Evolutionary conservation across 2,888 invertebrate species (phyloP).

Genomic region (Cinara cedri): DNA sequence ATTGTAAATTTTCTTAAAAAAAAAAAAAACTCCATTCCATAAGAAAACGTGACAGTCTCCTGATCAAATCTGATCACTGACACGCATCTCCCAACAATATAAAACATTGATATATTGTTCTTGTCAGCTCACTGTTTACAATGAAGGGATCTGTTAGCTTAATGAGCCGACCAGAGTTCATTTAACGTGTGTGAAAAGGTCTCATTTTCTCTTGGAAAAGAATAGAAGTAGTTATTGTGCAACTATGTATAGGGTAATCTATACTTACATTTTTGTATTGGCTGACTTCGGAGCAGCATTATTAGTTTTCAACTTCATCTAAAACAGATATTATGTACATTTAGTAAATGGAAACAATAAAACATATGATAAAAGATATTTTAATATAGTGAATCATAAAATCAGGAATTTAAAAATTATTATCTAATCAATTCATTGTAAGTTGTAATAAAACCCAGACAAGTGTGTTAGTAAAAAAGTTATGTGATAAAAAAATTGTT

Average conservation of each 20-base stretch:
- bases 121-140: no score
- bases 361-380: background rate
- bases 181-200: no score
- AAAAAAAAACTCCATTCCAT: no score
- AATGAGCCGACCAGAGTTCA: no score
- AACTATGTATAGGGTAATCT: background rate
- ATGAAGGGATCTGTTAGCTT: no score
- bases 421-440: background rate
- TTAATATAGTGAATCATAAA: background rate
- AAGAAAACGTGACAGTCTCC: no score
- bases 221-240: background rate
- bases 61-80: no score
- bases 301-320: conserved; percentile 45
- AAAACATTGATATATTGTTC: no score
- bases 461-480: background rate
- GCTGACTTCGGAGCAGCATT: conserved; percentile 6
- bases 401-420: background rate
- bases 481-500: background rate
- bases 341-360: background rate
- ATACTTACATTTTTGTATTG: conserved; percentile 22
- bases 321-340: background rate
- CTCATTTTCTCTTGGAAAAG: background rate
- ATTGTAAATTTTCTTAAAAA: no score
- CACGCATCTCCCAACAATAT: no score
- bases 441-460: background rate